Evolutionary conservation across 2,797 vertebrate species (phyloP).

Genomic region (Scarus forsteni): DNA sequence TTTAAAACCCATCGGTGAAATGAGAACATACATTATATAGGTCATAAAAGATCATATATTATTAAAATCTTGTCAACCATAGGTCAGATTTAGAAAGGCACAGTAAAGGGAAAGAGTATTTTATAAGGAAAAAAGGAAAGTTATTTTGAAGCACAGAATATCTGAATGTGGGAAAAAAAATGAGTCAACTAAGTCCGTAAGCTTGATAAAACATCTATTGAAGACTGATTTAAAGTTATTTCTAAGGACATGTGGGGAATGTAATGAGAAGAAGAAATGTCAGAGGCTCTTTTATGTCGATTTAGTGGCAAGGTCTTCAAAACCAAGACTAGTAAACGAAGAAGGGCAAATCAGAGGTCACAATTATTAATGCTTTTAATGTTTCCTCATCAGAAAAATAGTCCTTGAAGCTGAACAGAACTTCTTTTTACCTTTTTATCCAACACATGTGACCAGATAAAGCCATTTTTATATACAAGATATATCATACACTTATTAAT

Average conservation of each 20-base stretch:
- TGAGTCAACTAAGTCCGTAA: background rate
- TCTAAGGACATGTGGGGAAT: background rate
- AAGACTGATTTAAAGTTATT: too few relatives aligned
- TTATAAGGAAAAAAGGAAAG: background rate
- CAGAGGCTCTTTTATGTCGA: background rate
- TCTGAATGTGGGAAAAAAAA: background rate
- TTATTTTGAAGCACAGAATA: background rate
- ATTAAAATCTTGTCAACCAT: background rate
- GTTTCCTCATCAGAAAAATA: background rate
- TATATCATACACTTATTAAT: background rate
- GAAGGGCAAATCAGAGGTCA: slow-evolving; percentile 2
- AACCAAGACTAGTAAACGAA: background rate
- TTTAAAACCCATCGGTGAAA: background rate
- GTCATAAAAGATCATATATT: background rate
- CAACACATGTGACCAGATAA: too few relatives aligned
- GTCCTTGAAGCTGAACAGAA: background rate
- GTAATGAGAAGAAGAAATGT: background rate
- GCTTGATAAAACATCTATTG: background rate
- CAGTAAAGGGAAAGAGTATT: background rate
- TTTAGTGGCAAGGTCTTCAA: slow-evolving; percentile 1
- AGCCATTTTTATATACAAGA: too few relatives aligned
- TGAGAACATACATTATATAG: background rate
- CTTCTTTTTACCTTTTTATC: background rate
- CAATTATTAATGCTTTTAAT: slow-evolving; percentile 1
- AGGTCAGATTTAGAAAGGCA: background rate